A percentile compares a stretch with the other conserved stretches of the same genome.
Conservation (phyloP, 2,797 vertebrate genomes). For the Arnoldichthys spilopterus region DNA sequence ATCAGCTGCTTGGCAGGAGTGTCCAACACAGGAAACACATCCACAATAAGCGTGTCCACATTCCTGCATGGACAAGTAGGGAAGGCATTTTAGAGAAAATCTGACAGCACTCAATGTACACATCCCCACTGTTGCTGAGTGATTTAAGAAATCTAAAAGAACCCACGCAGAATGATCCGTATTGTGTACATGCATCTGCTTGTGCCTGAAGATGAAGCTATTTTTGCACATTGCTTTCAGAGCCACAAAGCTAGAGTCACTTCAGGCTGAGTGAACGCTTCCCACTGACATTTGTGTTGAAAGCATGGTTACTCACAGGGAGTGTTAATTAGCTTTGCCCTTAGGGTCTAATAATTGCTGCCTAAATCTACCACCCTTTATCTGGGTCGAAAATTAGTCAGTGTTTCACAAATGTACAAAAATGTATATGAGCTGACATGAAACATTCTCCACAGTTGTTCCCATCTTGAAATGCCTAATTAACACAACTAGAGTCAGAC, state of each 20-base stretch:
- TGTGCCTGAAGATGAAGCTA: constrained; percentile 51
- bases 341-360: constrained; percentile 13
- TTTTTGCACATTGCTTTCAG: constrained; percentile 47
- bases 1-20: constrained; percentile 97
- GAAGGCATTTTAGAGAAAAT: constrained; percentile 42
- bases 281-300: constrained; percentile 37
- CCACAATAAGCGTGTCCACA: constrained; percentile 97
- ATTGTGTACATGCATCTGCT: constrained; percentile 42
- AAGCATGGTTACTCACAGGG: constrained; percentile 16
- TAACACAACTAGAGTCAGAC: too few species aligned
- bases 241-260: constrained; percentile 20
- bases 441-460: not conserved
- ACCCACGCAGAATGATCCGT: constrained; percentile 43
- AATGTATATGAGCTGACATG: not conserved
- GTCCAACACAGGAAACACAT: constrained; percentile 94
- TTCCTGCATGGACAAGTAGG: constrained; percentile 80
- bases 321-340: constrained; percentile 23
- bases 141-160: constrained; percentile 40
- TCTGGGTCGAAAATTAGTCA: not conserved
- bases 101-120: constrained; percentile 10
- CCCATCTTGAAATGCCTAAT: too few species aligned
- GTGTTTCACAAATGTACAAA: not conserved
- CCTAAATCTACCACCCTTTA: not conserved
- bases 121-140: not conserved
- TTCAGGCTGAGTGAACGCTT: constrained; percentile 21